Percentiles rank a stretch among this genome's conserved stretches.
Evolutionary conservation across 2,113 vertebrate species (phyloP).

Genomic region (Octodon degus): DNA sequence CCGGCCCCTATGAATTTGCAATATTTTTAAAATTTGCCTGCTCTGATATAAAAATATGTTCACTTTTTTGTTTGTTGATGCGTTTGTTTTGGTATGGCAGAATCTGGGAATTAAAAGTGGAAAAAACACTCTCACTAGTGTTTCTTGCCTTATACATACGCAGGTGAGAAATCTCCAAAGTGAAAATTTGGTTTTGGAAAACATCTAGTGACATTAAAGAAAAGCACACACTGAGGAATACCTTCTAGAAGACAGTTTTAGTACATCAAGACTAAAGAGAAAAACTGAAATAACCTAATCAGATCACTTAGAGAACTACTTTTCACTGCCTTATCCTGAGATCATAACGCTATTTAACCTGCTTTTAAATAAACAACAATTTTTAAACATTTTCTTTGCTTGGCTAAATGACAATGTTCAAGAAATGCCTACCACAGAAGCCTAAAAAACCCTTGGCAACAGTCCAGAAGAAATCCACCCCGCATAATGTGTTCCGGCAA

Average conservation of each 20-base stretch:
- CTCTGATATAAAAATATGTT: slow-evolving; percentile 42
- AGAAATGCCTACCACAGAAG: slow-evolving; percentile 78
- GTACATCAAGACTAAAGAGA: not conserved
- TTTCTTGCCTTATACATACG: not conserved
- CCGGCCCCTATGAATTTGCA: slow-evolving; percentile 9
- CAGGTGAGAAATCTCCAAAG: slow-evolving; percentile 28
- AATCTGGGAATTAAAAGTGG: slow-evolving; percentile 51
- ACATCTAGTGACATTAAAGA: slow-evolving; percentile 34
- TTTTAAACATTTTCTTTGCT: slow-evolving; percentile 72
- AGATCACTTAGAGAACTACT: slow-evolving; percentile 51
- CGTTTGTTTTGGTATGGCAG: not conserved
- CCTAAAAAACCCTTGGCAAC: slow-evolving; percentile 71
- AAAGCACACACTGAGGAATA: not conserved
- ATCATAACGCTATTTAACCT: slow-evolving; percentile 68
- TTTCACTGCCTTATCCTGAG: slow-evolving; percentile 38
- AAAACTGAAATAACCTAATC: slow-evolving; percentile 30
- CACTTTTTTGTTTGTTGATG: not conserved
- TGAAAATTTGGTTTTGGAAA: slow-evolving; percentile 65
- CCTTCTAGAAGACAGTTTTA: slow-evolving; percentile 50
- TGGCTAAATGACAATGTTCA: slow-evolving; percentile 71
- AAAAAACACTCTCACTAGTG: not conserved
- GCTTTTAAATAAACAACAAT: slow-evolving; percentile 73
- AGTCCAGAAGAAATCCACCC: slow-evolving; percentile 75
- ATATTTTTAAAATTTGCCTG: slow-evolving; percentile 50
- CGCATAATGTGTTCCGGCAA: slow-evolving; percentile 62